Evolutionary conservation across 2,888 invertebrate genomes (phyloP), one percentile per base, ranked within the genome.

Genomic region (Agriopis leucophaearia): DNA sequence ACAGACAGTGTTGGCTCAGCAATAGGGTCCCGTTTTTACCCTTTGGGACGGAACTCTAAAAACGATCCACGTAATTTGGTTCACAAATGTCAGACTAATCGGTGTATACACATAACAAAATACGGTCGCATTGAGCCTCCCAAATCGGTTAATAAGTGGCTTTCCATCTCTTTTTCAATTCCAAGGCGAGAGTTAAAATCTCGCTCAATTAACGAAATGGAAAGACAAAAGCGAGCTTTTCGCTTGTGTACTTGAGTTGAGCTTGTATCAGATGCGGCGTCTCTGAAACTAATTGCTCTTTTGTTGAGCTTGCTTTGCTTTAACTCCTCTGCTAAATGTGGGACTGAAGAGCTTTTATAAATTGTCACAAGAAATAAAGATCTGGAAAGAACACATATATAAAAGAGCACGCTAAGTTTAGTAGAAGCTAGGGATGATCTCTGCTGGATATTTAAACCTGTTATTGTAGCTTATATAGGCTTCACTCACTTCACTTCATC

Each of bases 251-350:
- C 42, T 50, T 13, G 48, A 50, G 38, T 50, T 50, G 16, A 8
- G 16, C 27, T 48, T 48, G 50, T 50, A 50, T 50, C 59, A 18
- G 50, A 42, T 13, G 48, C 54, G 54, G 62, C 51, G 61, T 45
- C 51, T 61, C 61, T 47, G 64, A 58, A 70, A 66, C 70, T 70
- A 74, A 74, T 72, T 74, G 69, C 64, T 70, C 66, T 70, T 66
- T 69, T 68, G 68, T 64, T 15, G 36, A 51, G 57, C 45, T 55
- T 44, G 47, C 54, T 59, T 63, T 44, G 36, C 48, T 63, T 59
- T 68, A 59, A 35, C 44, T 55, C 48, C 18, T 57, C 16, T 27
- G 35, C 15, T 47, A 40, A 62, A 57, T 57, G 57, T 15, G 15
- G 44, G 45, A 38, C n/a, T 42, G n/a, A 36, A 55, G 58, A 48